A percentile compares a stretch with the other conserved stretches of the same genome.
Conservation (phyloP, 2,113 vertebrate species). For the Dicentrarchus labrax region DNA sequence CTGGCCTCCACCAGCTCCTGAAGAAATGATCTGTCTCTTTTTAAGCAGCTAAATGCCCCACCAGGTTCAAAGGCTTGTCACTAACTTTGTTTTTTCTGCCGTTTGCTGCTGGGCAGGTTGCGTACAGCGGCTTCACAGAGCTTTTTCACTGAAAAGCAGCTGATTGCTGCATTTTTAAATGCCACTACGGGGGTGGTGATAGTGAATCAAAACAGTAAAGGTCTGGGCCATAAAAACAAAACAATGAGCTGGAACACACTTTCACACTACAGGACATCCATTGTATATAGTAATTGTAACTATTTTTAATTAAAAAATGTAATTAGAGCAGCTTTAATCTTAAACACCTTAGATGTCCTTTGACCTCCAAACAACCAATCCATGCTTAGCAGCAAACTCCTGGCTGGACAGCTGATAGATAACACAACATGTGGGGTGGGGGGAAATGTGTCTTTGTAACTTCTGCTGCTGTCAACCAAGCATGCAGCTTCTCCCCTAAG, state of each 20-base stretch:
- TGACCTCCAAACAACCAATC: conserved; percentile 12
- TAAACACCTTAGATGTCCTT: not conserved
- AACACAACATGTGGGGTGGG: not conserved
- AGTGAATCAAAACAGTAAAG: too few species aligned
- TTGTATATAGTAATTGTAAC: not conserved
- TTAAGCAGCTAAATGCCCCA: too few species aligned
- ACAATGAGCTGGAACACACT: not conserved
- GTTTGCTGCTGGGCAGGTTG: too few species aligned
- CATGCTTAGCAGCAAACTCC: not conserved
- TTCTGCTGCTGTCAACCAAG: conserved; percentile 15
- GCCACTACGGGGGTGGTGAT: too few species aligned
- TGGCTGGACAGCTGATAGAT: not conserved
- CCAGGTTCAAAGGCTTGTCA: too few species aligned
- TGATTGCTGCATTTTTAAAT: too few species aligned
- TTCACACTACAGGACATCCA: not conserved
- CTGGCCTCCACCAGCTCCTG: too few species aligned
- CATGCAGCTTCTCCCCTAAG: conserved; percentile 19
- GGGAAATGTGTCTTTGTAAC: not conserved
- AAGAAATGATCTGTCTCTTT: too few species aligned
- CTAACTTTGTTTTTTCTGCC: too few species aligned
- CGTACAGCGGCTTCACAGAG: too few species aligned
- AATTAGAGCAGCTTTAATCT: conserved; percentile 1
- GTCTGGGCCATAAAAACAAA: not conserved
- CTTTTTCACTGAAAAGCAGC: too few species aligned
- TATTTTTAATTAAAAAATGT: not conserved